Percentiles rank a stretch among this genome's conserved stretches.
phyloP scores from a whole-genome alignment of 2,113 vertebrate species.

The Hippocampus barbouri region DNA sequence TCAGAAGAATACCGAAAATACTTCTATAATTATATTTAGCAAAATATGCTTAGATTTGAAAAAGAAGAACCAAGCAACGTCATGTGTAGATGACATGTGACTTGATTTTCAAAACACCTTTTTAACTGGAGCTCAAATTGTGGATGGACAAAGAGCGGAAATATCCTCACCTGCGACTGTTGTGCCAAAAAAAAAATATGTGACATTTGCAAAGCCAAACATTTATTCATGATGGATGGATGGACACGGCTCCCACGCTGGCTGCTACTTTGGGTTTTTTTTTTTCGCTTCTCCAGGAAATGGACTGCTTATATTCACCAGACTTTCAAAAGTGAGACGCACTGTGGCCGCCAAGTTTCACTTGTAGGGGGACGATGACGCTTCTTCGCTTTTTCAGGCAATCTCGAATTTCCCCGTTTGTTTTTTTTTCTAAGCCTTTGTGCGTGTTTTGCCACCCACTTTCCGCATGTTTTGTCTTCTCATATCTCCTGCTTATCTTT shows the following conservation, averaged over 20 bases:
- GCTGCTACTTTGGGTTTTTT: neutral
- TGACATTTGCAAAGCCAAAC: neutral
- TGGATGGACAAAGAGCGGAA: neutral
- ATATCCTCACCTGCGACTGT: conserved; percentile 13
- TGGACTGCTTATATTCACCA: neutral
- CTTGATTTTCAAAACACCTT: conserved; percentile 76
- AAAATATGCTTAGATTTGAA: conserved; percentile 74
- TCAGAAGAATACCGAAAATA: conserved; percentile 60
- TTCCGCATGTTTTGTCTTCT: conserved; percentile 12
- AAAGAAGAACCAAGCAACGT: conserved; percentile 44
- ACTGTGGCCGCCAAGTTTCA: conserved; percentile 15
- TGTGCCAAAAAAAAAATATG: conserved; percentile 5
- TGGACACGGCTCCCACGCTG: neutral
- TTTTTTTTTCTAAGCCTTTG: conserved; percentile 34
- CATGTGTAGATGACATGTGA: conserved; percentile 55
- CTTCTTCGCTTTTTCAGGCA: conserved; percentile 25
- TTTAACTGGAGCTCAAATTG: conserved; percentile 53
- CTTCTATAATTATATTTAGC: conserved; percentile 75
- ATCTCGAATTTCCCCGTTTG: conserved; percentile 13
- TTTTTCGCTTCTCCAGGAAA: neutral
- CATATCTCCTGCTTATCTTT: conserved; percentile 37
- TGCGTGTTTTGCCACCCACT: conserved; percentile 21
- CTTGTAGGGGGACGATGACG: conserved; percentile 9
- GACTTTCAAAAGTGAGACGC: conserved; percentile 9
- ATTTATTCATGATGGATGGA: neutral